Conservation (phyloP, 2,113 vertebrate genomes). For the Xiphias gladius region DNA sequence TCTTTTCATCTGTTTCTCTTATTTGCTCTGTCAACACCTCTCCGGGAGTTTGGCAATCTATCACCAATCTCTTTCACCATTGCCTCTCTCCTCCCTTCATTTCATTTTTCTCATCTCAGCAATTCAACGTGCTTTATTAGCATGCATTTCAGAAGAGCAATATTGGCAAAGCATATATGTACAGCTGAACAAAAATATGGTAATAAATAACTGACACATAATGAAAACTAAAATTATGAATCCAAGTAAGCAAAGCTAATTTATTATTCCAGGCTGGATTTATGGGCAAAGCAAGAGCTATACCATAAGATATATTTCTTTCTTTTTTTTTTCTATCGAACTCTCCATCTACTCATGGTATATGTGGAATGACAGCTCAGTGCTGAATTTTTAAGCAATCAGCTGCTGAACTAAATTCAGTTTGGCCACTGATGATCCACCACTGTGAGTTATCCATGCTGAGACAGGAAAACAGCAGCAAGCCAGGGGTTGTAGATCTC, state of each 20-base stretch:
- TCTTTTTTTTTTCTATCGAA: slow-evolving; percentile 3
- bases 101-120: slow-evolving; percentile 29
- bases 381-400: slow-evolving; percentile 31
- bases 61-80: not conserved
- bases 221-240: not conserved
- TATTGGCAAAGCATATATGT: not conserved
- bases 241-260: not conserved
- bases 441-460: slow-evolving; percentile 49
- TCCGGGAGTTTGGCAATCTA: slow-evolving; percentile 23
- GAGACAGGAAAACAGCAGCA: slow-evolving; percentile 43
- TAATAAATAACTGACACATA: not conserved
- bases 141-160: slow-evolving; percentile 8
- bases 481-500: slow-evolving; percentile 63
- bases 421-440: slow-evolving; percentile 58
- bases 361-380: slow-evolving; percentile 28
- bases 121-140: not conserved
- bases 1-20: slow-evolving; percentile 22
- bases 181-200: not conserved
- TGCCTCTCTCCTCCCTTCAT: not conserved
- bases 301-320: not conserved
- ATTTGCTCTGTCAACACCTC: slow-evolving; percentile 36
- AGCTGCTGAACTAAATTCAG: slow-evolving; percentile 45
- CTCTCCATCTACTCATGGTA: not conserved
- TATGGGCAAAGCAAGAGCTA: not conserved
- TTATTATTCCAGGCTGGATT: not conserved